Percentiles rank a stretch among this genome's conserved stretches.
Evolutionary conservation across 2,797 vertebrate genomes (phyloP).

Genomic region (Cephalopachus bancanus): DNA sequence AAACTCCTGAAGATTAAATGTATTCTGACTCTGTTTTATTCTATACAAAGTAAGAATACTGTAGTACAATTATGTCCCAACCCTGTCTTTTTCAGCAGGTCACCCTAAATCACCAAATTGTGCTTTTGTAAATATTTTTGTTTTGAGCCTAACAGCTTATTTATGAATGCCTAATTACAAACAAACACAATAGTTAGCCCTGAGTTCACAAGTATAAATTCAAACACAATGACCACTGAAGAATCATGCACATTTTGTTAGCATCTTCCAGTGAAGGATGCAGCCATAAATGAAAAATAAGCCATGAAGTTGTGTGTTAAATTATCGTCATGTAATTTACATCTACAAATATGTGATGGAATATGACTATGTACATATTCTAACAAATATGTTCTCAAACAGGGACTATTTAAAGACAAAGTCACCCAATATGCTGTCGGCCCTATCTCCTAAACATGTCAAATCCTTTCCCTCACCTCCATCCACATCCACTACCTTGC

Average conservation of each 20-base stretch:
- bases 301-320: not conserved
- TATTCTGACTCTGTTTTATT: not conserved
- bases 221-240: not conserved
- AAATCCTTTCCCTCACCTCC: not conserved
- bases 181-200: not conserved
- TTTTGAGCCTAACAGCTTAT: not conserved
- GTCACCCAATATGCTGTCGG: not conserved
- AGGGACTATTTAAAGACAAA: not conserved
- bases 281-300: not conserved
- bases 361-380: not conserved
- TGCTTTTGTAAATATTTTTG: not conserved
- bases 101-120: not conserved
- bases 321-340: not conserved
- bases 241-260: not conserved
- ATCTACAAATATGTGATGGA: not conserved
- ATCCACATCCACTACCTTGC: rapidly evolving
- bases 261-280: not conserved
- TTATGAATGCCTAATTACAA: not conserved
- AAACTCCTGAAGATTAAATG: not conserved
- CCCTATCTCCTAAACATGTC: not conserved
- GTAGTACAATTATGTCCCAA: not conserved
- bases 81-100: not conserved
- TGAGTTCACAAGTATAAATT: not conserved
- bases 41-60: not conserved
- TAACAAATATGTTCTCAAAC: not conserved